Percentiles rank a stretch among this genome's conserved stretches.
Evolutionary conservation across 2,113 vertebrate species (phyloP).

Genomic region (Heliornis fulica): DNA sequence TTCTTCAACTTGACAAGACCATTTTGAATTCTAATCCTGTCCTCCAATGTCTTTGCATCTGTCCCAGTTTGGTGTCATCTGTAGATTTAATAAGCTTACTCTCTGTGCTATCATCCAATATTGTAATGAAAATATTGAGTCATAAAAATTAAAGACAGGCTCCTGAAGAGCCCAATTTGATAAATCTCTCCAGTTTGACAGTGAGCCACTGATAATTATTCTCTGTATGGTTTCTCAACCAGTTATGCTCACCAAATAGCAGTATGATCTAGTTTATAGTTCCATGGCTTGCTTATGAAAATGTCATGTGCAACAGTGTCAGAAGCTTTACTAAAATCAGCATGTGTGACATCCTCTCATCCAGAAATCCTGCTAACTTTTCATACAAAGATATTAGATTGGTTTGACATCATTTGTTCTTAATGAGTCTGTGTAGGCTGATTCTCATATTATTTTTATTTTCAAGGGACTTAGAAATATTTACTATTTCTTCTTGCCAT

Average conservation of each 20-base stretch:
- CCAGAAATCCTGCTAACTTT: background rate
- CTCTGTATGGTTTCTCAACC: background rate
- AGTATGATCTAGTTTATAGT: background rate
- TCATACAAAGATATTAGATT: background rate
- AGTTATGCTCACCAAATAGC: background rate
- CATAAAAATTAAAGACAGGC: slow-evolving; percentile 31
- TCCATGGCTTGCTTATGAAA: background rate
- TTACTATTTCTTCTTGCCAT: background rate
- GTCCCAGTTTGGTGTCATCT: slow-evolving; percentile 1
- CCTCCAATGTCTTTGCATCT: background rate
- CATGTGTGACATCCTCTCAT: background rate
- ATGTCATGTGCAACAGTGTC: background rate
- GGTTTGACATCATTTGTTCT: background rate
- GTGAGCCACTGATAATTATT: slow-evolving; percentile 16
- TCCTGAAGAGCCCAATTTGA: slow-evolving; percentile 42
- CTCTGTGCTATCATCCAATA: background rate
- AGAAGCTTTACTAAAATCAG: slow-evolving; percentile 7
- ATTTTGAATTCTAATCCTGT: background rate
- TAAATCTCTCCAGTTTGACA: slow-evolving; percentile 37
- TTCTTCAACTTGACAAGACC: background rate
- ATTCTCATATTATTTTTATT: background rate
- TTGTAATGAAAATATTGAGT: slow-evolving; percentile 36
- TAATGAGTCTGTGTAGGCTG: background rate
- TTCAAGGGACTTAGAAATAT: background rate
- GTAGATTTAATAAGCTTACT: slow-evolving; percentile 21